Percentiles rank a stretch among this genome's conserved stretches.
Evolutionary conservation across 2,888 invertebrate genomes (phyloP).

Genomic region (Eupithecia subfuscata): DNA sequence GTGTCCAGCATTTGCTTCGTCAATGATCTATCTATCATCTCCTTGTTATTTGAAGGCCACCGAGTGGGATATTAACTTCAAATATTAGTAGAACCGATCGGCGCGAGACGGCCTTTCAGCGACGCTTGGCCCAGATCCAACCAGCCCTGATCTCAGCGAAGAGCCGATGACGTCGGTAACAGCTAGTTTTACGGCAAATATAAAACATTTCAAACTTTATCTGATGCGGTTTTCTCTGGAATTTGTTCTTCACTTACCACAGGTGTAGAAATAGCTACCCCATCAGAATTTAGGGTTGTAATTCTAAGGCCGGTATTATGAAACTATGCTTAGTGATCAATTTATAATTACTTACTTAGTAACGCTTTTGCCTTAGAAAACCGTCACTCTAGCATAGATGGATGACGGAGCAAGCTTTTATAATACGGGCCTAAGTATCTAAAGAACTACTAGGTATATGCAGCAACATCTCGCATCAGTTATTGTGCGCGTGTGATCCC

Average conservation of each 20-base stretch:
- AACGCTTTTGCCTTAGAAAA: too few relatives aligned
- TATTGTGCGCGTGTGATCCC: not conserved
- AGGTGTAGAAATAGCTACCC: not conserved
- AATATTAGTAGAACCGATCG: slow-evolving; percentile 1
- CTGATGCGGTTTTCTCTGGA: not conserved
- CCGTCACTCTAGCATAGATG: too few relatives aligned
- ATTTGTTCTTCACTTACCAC: not conserved
- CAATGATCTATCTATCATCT: not conserved
- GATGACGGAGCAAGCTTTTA: too few relatives aligned
- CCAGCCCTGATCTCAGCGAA: not conserved
- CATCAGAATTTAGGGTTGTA: not conserved
- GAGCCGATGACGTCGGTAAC: not conserved
- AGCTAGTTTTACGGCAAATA: not conserved
- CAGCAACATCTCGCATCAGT: too few relatives aligned
- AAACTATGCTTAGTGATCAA: too few relatives aligned
- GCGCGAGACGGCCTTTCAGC: not conserved
- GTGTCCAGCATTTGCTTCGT: not conserved
- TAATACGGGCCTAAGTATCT: too few relatives aligned
- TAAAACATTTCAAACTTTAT: not conserved
- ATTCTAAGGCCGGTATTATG: not conserved
- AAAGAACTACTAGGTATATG: too few relatives aligned
- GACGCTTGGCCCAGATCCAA: slow-evolving; percentile 5
- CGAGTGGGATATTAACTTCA: not conserved
- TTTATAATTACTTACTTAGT: too few relatives aligned
- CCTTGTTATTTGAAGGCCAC: not conserved